Conservation (phyloP, 2,797 vertebrate species). For the Delichon dasypus region DNA sequence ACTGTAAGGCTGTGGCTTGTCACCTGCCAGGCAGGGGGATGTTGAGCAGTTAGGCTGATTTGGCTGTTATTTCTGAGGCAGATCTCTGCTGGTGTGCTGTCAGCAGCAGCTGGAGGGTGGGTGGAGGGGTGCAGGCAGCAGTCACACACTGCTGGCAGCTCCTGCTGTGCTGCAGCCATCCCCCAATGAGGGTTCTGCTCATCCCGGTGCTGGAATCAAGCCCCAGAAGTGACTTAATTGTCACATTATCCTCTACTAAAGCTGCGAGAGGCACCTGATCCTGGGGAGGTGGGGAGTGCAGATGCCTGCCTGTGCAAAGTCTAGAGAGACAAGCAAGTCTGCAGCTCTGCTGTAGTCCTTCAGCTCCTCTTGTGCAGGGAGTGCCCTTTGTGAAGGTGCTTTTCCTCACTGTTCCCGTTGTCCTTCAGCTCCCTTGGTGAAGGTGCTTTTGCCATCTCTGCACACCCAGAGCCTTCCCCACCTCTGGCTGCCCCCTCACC, state of each 20-base stretch:
- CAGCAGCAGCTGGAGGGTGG: background rate
- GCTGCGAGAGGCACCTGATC: background rate
- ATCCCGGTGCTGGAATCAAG: background rate
- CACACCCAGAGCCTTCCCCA: background rate
- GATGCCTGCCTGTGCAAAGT: background rate
- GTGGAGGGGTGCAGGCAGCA: background rate
- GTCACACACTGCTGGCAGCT: fast-evolving
- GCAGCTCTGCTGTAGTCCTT: background rate
- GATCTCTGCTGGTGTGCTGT: background rate
- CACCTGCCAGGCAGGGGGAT: background rate
- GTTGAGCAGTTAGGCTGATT: background rate
- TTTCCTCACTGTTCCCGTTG: background rate
- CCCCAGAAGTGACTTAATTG: background rate
- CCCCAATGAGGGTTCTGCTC: background rate
- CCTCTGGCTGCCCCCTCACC: background rate
- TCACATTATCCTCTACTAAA: background rate
- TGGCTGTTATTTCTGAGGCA: background rate
- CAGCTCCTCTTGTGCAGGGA: background rate
- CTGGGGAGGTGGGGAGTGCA: background rate
- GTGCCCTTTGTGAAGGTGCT: background rate
- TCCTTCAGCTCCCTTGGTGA: background rate
- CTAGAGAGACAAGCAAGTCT: background rate
- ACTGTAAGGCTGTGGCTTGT: background rate
- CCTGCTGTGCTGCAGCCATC: background rate
- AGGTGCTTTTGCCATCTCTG: background rate